Percentiles rank a stretch among this genome's conserved stretches.
Evolutionary conservation across 2,797 vertebrate genomes (phyloP).

Genomic region (Paramormyrops hopkinsi): DNA sequence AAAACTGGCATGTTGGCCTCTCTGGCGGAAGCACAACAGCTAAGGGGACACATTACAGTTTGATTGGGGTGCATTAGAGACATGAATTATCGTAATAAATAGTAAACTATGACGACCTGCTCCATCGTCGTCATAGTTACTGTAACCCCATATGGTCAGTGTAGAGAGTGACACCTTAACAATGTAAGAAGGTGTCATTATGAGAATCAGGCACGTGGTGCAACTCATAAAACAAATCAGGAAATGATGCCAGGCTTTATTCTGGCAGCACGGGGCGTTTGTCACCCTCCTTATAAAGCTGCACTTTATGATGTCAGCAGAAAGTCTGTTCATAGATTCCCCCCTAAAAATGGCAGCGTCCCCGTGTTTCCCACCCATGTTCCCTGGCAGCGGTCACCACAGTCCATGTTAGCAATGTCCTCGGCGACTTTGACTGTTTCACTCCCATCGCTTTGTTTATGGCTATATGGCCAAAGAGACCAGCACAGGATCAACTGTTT

Average conservation of each 20-base stretch:
- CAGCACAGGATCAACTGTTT: not conserved
- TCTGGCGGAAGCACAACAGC: not conserved
- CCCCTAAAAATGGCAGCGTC: not conserved
- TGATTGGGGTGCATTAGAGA: not conserved
- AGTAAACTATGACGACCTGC: not conserved
- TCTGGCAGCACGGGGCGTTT: not conserved
- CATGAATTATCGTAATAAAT: not conserved
- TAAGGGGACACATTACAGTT: not conserved
- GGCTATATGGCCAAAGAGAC: not conserved
- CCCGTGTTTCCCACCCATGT: not conserved
- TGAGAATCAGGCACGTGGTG: not conserved
- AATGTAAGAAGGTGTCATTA: not conserved
- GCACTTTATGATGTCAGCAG: not conserved
- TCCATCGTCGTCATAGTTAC: not conserved
- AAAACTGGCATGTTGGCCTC: not conserved
- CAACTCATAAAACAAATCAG: not conserved
- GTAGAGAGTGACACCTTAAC: not conserved
- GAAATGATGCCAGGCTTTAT: not conserved
- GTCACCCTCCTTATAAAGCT: not conserved
- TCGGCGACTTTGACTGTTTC: not conserved
- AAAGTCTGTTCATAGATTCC: not conserved
- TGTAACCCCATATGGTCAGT: not conserved
- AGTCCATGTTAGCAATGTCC: not conserved
- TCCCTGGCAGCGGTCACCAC: not conserved
- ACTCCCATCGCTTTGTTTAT: not conserved